Base-by-base conservation (phyloP, 2,888 invertebrate species). In the Spicauda simplicius region DNA sequence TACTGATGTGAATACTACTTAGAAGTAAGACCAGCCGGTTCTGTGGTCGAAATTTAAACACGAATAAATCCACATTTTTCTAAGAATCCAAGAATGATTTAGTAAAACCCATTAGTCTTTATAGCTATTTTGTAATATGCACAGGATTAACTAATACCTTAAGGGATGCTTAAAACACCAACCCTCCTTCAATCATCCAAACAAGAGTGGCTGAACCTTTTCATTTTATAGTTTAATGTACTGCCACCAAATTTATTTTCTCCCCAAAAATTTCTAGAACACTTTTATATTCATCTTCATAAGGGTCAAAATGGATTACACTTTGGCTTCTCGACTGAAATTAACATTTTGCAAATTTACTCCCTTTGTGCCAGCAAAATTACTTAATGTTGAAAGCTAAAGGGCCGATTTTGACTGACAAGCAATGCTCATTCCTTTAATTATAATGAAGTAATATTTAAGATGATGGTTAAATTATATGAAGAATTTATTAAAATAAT, bases 321-420 rank as follows among this genome's bases (percentile, higher is more conserved):
- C 12, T n/a, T 19, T 2, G 0, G 7, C 7, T 19, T 61, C 52
- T 53, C 16, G 52, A 37, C 6, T 53, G 14, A 37, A 61, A n/a
- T 18, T 61, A 10, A 53, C 4, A 18, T 37, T 33, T 61, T 52
- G 60, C 10, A 33, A 61, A 37, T 33, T 52, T 37, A 53, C 52
- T 61, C 60, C 52, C 60, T 61, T 61, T 61, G 52, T 52, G 60
- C 60, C 60, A 53, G 33, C 14, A 14, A 61, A 61, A 61, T 61
- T 61, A 61, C 60, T 61, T 61, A 61, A 61, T 53, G 60, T 52
- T 53, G 60, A 61, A 61, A 61, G 60, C 60, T 61, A 61, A 60
- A 37, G 60, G 60, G 52, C 37, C 52, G 60, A 53, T 61, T 61
- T 61, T 61, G 60, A 60, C 50, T 60, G 60, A 61, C 60, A 61